phyloP scores from a whole-genome alignment of 1,140 invertebrate genomes.

The Hermetia illucens region DNA sequence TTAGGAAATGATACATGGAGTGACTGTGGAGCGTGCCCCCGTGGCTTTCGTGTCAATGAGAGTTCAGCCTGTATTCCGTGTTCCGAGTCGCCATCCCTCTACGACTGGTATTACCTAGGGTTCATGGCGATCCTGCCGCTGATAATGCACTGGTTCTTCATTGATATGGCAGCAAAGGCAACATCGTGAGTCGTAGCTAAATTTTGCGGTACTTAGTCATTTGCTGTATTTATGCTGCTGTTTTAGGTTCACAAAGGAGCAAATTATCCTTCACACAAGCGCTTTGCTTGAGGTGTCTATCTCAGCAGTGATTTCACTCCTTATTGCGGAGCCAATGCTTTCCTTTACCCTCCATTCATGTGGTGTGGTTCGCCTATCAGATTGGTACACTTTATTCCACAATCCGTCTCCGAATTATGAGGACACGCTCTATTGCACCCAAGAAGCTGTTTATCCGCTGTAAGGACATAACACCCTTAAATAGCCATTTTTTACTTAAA shows the following conservation, averaged over 20 bases:
- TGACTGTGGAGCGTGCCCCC: conserved; percentile 72
- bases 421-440: conserved; percentile 78
- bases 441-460: conserved; percentile 94
- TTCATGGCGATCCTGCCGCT: conserved; percentile 81
- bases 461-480: conserved; percentile 36
- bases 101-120: conserved; percentile 87
- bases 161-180: conserved; percentile 65
- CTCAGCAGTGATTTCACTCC: conserved; percentile 57
- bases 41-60: conserved; percentile 56
- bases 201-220: neutral
- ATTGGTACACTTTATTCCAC: conserved; percentile 92
- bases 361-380: conserved; percentile 58
- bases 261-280: conserved; percentile 56
- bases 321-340: conserved; percentile 65
- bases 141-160: conserved; percentile 82
- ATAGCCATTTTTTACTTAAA: neutral
- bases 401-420: conserved; percentile 90
- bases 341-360: conserved; percentile 62
- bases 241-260: conserved; percentile 51
- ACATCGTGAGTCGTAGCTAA: neutral
- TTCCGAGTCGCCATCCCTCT: conserved; percentile 58
- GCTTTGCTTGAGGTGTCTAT: conserved; percentile 65
- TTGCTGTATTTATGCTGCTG: neutral
- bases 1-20: conserved; percentile 52
- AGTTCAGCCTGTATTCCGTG: conserved; percentile 42